These are phyloP conservation scores for Toxotes jaculatrix DNA, from an alignment of 2,113 vertebrate genomes.

Conservation along the genomic window DNA sequence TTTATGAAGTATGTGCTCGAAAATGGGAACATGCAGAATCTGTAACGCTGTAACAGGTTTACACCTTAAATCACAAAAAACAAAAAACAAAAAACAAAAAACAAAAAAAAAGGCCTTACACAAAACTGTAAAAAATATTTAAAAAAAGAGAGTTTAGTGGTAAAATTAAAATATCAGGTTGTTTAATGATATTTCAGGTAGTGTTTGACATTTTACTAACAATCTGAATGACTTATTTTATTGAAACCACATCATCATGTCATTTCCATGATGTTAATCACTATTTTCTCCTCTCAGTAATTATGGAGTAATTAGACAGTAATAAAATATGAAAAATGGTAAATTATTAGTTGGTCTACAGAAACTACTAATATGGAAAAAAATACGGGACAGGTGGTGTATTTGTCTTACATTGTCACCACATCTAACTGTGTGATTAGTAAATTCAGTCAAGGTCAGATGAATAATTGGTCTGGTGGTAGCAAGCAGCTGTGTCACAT, in stretches of 20 bases:
- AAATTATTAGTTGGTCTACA: conserved; percentile 5
- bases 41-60: neutral
- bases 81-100: no score
- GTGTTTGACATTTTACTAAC: conserved; percentile 20
- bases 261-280: conserved; percentile 4
- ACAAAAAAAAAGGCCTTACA: conserved; percentile 8
- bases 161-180: neutral
- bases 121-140: neutral
- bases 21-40: conserved; percentile 8
- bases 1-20: conserved; percentile 6
- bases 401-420: conserved; percentile 36
- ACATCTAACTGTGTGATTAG: conserved; percentile 47
- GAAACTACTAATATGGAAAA: neutral
- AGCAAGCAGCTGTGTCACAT: conserved; percentile 58
- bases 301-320: conserved; percentile 17
- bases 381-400: conserved; percentile 30
- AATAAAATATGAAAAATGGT: conserved; percentile 17
- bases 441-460: conserved; percentile 61
- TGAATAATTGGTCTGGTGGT: conserved; percentile 50
- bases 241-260: neutral
- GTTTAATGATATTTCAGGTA: neutral
- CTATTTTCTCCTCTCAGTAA: conserved; percentile 26
- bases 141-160: neutral
- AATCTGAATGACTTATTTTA: neutral
- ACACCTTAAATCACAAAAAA: conserved; percentile 8